phyloP scores from a whole-genome alignment of 2,797 vertebrate genomes.

The Centroberyx gerrardi region DNA sequence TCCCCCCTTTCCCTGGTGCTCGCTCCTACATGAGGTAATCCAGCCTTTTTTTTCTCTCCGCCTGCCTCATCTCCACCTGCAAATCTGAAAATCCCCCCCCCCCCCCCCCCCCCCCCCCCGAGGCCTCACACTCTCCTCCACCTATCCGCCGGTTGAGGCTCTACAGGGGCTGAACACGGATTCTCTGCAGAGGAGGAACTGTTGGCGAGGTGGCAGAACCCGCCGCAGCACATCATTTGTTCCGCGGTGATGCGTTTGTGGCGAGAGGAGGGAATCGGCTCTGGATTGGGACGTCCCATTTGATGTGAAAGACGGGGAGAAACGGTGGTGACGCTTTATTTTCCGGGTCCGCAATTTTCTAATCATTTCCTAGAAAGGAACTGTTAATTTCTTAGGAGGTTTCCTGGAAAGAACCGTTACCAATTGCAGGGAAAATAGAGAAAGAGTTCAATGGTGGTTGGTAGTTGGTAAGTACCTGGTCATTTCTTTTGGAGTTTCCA shows the following conservation, averaged over 20 bases:
- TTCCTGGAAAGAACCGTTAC: too few relatives aligned
- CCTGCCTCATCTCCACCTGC: constrained; percentile 43
- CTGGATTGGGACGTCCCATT: not conserved
- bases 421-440: too few relatives aligned
- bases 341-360: too few relatives aligned
- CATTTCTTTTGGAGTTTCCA: too few relatives aligned
- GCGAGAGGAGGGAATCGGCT: not conserved
- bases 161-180: constrained; percentile 9
- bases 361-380: too few relatives aligned
- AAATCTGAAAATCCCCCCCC: constrained; percentile 43
- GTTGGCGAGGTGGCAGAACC: constrained; percentile 5
- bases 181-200: constrained; percentile 13
- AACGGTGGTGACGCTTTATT: too few relatives aligned
- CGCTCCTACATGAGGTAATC: constrained; percentile 55
- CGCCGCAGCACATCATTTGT: not conserved
- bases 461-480: too few relatives aligned
- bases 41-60: constrained; percentile 45
- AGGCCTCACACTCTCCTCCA: constrained; percentile 28
- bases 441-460: too few relatives aligned
- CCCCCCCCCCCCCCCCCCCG: not conserved
- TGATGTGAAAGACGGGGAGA: not conserved
- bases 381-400: too few relatives aligned
- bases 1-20: constrained; percentile 39
- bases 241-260: constrained; percentile 19
- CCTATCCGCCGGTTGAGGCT: constrained; percentile 14